Conservation (phyloP, 2,797 vertebrate species). For the Acanthurus lineatus region DNA sequence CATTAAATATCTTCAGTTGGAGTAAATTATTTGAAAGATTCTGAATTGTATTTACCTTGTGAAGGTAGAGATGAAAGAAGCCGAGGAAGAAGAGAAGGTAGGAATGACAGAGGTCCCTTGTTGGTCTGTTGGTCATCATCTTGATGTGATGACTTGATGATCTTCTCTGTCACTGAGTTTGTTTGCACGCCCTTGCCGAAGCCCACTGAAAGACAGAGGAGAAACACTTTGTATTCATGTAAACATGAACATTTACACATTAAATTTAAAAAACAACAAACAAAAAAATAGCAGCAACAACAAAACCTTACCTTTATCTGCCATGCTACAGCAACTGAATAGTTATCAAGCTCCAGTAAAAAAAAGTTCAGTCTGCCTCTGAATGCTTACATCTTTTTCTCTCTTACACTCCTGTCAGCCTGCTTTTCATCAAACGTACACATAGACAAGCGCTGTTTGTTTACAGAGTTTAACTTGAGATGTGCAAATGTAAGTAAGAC, state of each 20-base stretch:
- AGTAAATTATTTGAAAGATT: slow-evolving; percentile 3
- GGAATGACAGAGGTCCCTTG: slow-evolving; percentile 20
- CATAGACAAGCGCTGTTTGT: too few species aligned
- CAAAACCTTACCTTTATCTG: slow-evolving; percentile 46
- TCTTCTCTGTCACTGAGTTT: slow-evolving; percentile 36
- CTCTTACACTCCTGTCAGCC: too few species aligned
- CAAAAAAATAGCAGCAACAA: neutral
- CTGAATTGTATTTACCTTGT: slow-evolving; percentile 39
- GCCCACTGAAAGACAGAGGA: slow-evolving; percentile 36
- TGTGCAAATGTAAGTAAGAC: slow-evolving; percentile 76
- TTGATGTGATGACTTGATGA: slow-evolving; percentile 19
- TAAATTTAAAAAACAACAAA: neutral
- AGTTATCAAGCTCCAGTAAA: slow-evolving; percentile 10
- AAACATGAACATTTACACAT: slow-evolving; percentile 14
- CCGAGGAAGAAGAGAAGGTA: slow-evolving; percentile 28
- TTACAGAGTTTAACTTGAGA: slow-evolving; percentile 36
- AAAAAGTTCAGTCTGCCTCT: too few species aligned
- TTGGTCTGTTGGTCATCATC: slow-evolving; percentile 10
- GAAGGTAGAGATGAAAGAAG: slow-evolving; percentile 20
- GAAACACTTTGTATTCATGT: slow-evolving; percentile 2
- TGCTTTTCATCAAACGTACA: too few species aligned
- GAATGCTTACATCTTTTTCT: too few species aligned
- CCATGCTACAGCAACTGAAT: slow-evolving; percentile 44
- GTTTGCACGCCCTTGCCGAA: slow-evolving; percentile 30
- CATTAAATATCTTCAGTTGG: neutral